A percentile compares a stretch with the other conserved stretches of the same genome.
Evolutionary conservation across 2,888 invertebrate species (phyloP).

Genomic region (Tachystola acroxantha): DNA sequence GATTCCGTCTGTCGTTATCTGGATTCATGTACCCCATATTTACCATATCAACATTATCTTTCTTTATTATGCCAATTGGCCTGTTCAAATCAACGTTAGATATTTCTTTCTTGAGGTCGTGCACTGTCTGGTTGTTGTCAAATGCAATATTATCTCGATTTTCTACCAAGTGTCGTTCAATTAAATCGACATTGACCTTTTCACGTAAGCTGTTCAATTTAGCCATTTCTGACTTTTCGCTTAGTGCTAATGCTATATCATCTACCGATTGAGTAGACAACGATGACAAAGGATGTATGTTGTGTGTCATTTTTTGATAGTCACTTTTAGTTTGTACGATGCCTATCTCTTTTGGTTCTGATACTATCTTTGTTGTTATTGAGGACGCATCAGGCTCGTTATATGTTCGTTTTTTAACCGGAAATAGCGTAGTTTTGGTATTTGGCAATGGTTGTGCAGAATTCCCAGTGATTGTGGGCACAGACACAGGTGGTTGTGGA

Average conservation of each 20-base stretch:
- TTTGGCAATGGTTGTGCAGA: slow-evolving; percentile 35
- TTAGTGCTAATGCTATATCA: slow-evolving; percentile 58
- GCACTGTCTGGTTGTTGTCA: slow-evolving; percentile 30
- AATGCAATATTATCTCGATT: slow-evolving; percentile 32
- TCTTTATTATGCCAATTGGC: slow-evolving; percentile 38
- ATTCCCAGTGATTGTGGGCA: slow-evolving; percentile 18
- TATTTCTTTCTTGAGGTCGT: slow-evolving; percentile 40
- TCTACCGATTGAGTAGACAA: slow-evolving; percentile 47
- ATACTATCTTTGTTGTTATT: slow-evolving; percentile 37
- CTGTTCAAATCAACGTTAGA: slow-evolving; percentile 33
- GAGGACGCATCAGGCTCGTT: slow-evolving; percentile 64
- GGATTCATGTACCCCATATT: slow-evolving; percentile 71
- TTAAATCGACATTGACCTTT: slow-evolving; percentile 35
- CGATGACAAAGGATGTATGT: slow-evolving; percentile 33
- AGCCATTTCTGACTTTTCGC: slow-evolving; percentile 59
- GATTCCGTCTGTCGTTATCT: slow-evolving; percentile 47
- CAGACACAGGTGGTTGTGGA: slow-evolving; percentile 20
- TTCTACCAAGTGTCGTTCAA: slow-evolving; percentile 29
- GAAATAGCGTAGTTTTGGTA: slow-evolving; percentile 69
- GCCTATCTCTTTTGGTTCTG: slow-evolving; percentile 36
- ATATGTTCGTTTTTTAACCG: slow-evolving; percentile 81
- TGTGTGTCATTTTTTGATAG: slow-evolving; percentile 37
- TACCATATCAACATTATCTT: slow-evolving; percentile 67
- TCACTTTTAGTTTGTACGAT: slow-evolving; percentile 39
- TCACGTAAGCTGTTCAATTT: slow-evolving; percentile 51